Base-by-base conservation (phyloP, 1,140 invertebrate species). In the Leptopilina boulardi region DNA sequence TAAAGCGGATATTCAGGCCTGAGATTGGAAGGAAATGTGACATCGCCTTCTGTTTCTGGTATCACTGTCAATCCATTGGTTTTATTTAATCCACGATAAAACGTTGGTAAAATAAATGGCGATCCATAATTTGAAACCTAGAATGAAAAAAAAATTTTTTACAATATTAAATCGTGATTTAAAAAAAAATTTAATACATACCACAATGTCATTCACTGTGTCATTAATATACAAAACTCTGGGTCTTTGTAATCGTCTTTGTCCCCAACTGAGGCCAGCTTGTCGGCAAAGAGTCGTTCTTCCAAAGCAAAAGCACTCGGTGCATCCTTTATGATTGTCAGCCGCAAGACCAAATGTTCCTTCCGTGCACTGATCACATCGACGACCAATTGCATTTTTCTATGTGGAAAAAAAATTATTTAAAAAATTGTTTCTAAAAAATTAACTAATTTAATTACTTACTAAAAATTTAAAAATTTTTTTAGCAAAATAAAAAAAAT, bases 261-360 rank as follows among this genome's bases (percentile, higher is more conserved):
- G 94, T 3, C 94, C 94, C 93, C 97, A 96, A 15, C 94, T 94
- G 47, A 96, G 94, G 19, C 93, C 92, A 6, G 96, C 95, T 86
- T 97, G 95, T 47, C 93, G 92, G 87, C 97, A 98, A 44, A 93
- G 90, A 0, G 93, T 93, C 10, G 95, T 95, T 83, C 96, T 92
- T 0, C 95, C 95, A 86, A 98, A 98, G 90, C 97, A 98, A 91
- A 97, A 98, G 88, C 97, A 98, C 77, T 95, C 93, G 0, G 95
- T 97, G 87, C 97, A 98, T 4, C 97, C 97, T 75, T 93, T 93
- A 0, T 94, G 92, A 89, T 96, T 97, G 5, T 94, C 91, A 0
- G 88, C 84, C 0, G 94, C 91, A 3, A 98, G 87, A 1, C 96
- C 96, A 87, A 98, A 98, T 0, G 96, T 97, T 23, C 96, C 95